A percentile compares a stretch with the other conserved stretches of the same genome.
Evolutionary conservation across 2,888 invertebrate species (phyloP).

Genomic region (Xestia sexstrigata): DNA sequence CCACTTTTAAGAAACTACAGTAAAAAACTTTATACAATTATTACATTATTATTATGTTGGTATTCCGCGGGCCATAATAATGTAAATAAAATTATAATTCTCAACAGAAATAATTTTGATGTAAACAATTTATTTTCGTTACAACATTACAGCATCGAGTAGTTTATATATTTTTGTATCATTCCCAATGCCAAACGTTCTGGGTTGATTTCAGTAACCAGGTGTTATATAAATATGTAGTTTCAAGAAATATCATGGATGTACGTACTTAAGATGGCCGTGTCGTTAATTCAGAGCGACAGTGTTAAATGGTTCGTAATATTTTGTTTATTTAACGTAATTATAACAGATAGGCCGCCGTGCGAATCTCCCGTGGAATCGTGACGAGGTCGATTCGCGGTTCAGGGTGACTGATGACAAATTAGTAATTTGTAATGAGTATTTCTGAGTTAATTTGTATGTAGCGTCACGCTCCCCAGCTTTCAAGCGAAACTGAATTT

Average conservation of each 20-base stretch:
- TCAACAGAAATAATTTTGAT: constrained; percentile 56
- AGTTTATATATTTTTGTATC: constrained; percentile 65
- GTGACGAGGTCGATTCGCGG: constrained; percentile 71
- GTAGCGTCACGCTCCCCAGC: constrained; percentile 43
- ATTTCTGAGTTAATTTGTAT: constrained; percentile 55
- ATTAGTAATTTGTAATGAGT: constrained; percentile 65
- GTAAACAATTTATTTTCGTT: constrained; percentile 62
- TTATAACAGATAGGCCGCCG: constrained; percentile 82
- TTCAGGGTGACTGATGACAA: constrained; percentile 64
- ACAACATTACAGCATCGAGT: constrained; percentile 52
- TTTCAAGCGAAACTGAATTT: constrained; percentile 39
- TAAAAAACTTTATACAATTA: not conserved
- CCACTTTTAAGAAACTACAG: not conserved
- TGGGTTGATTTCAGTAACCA: constrained; percentile 77
- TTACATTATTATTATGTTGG: constrained; percentile 5
- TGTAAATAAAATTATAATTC: constrained; percentile 40
- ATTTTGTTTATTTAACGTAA: constrained; percentile 83
- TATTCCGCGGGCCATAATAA: not conserved
- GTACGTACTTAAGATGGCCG: constrained; percentile 68
- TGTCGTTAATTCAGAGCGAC: constrained; percentile 80
- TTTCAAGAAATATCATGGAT: constrained; percentile 69
- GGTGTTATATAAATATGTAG: constrained; percentile 76
- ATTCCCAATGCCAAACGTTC: constrained; percentile 69
- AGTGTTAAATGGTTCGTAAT: constrained; percentile 83
- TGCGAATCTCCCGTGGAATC: constrained; percentile 72